Base-by-base conservation (phyloP, 2,113 vertebrate genomes). In the Siphamia tubifer region DNA sequence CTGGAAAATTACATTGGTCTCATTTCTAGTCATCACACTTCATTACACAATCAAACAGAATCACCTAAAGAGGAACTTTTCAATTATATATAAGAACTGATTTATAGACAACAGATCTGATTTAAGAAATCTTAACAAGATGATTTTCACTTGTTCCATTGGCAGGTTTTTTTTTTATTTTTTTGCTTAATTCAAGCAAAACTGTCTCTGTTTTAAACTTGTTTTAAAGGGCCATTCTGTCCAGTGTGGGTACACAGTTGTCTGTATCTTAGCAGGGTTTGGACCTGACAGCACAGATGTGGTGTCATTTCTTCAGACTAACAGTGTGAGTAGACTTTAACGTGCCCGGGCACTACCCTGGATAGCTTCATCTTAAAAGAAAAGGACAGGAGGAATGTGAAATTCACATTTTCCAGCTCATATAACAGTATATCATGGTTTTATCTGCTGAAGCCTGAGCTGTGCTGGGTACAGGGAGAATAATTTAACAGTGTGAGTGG, bases 341-440 rank as follows among this genome's bases (percentile, higher is more conserved):
- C 69, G 21, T 60, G 69, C 12, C 39, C 12, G 32, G 44, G 38
- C 31, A 19, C n/a, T 47, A 42, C 13, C 16, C 9, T 20, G 6
- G 5, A 27, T 34, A 23, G 24, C 5, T 36, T 31, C 16, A 36
- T 13, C 12, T n/a, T 17, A 13, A 57, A 35, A 30, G 40, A 8
- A 23, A 68, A 30, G 9, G 30, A 48, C 39, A 23, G n/a, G 36
- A 65, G 28, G 47, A 70, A 45, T 60, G 44, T 40, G 17, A 42
- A 68, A 55, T 23, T 5, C 4, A 15, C 8, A 12, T 38, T 43
- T 54, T 68, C 15, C 19, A 38, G 27, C 11, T 24, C 9, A 25
- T 11, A n/a, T 43, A 16, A 16, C 31, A 32, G 12, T 0, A 1
- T 15, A 24, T 36, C 5, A 3, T 9, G 13, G 28, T 43, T 42